phyloP scores from a whole-genome alignment of 1,140 invertebrate species.

The Drosophila albomicans region DNA sequence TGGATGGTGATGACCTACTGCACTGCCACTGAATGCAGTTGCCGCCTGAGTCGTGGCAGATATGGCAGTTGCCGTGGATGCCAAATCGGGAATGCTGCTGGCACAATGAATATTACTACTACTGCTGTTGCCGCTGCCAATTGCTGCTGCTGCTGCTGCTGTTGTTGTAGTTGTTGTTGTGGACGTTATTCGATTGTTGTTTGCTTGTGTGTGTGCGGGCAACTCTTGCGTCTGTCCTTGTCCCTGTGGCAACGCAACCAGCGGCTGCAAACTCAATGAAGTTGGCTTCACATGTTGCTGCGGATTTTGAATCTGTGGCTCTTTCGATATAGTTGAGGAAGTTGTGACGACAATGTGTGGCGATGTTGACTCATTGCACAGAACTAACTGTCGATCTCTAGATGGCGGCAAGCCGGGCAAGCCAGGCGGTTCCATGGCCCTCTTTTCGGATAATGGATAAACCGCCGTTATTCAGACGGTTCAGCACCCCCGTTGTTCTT shows the following conservation, averaged over 20 bases:
- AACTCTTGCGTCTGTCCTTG: too few relatives aligned
- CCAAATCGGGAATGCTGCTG: neutral
- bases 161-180: neutral
- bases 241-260: neutral
- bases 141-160: neutral
- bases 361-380: neutral
- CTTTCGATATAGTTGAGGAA: neutral
- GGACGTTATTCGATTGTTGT: neutral
- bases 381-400: neutral
- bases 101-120: neutral
- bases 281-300: neutral
- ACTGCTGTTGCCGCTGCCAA: neutral
- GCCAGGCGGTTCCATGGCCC: neutral
- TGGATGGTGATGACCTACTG: conserved; percentile 13
- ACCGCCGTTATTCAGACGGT: neutral
- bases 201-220: neutral
- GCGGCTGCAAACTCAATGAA: conserved; percentile 2
- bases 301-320: neutral
- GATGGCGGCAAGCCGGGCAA: neutral
- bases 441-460: neutral
- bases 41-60: conserved; percentile 74
- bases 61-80: conserved; percentile 66
- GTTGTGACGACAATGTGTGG: neutral
- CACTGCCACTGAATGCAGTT: conserved; percentile 73
- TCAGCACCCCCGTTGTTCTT: neutral